phyloP scores from a whole-genome alignment of 2,113 vertebrate genomes.

The Dicrurus megarhynchus region DNA sequence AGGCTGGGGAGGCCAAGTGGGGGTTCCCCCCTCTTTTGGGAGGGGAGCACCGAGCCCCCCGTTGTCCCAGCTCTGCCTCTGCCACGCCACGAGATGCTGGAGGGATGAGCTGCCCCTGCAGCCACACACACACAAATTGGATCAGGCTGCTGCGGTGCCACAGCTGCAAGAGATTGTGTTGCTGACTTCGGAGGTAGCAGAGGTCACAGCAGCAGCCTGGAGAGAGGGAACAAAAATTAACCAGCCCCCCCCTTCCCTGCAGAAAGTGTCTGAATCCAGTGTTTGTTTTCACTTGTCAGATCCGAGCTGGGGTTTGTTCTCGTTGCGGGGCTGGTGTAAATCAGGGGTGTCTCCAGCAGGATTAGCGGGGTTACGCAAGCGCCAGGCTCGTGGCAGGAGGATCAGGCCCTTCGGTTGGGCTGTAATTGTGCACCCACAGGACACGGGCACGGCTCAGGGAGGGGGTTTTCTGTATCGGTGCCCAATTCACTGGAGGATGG shows the following conservation, averaged over 20 bases:
- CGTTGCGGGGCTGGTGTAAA: background rate
- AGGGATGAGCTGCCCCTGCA: conserved; percentile 31
- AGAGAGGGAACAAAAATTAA: conserved; percentile 24
- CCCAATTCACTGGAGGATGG: fast-evolving
- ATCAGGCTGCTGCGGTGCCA: conserved; percentile 37
- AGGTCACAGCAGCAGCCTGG: conserved; percentile 50
- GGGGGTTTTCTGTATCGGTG: fast-evolving
- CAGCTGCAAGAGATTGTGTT: conserved; percentile 37
- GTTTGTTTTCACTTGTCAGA: conserved; percentile 59
- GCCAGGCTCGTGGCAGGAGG: background rate
- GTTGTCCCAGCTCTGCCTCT: background rate
- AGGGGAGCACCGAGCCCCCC: background rate
- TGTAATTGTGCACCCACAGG: background rate
- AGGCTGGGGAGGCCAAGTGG: background rate
- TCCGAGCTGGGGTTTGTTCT: background rate
- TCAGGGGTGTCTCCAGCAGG: background rate
- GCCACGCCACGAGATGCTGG: background rate
- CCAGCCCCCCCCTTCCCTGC: background rate
- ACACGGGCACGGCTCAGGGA: fast-evolving
- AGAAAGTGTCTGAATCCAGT: conserved; percentile 27
- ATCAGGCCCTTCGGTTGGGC: background rate
- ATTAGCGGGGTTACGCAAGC: background rate
- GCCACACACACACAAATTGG: conserved; percentile 31
- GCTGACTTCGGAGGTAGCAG: conserved; percentile 50
- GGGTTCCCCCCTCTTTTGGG: background rate